A percentile compares a stretch with the other conserved stretches of the same genome.
Evolutionary conservation across 2,888 invertebrate genomes (phyloP).

Genomic region (Sphaeridia pumilis): DNA sequence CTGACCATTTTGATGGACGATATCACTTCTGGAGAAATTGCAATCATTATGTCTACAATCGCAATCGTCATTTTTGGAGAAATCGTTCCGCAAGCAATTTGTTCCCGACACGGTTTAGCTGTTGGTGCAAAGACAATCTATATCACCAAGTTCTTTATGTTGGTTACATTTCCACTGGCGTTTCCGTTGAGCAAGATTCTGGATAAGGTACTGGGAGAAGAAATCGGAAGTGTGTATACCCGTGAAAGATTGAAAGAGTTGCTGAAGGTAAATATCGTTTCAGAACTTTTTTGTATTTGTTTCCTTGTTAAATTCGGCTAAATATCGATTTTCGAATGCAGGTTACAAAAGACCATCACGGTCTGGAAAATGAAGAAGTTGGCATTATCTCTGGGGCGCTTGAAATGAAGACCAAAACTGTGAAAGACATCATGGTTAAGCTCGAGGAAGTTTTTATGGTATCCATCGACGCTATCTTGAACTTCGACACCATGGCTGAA

Average conservation of each 20-base stretch:
- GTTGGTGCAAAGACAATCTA: slow-evolving; percentile 90
- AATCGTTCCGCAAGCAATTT: slow-evolving; percentile 91
- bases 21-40: slow-evolving; percentile 78
- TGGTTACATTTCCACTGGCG: slow-evolving; percentile 79
- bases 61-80: slow-evolving; percentile 94
- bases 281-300: too few relatives aligned
- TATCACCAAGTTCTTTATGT: slow-evolving; percentile 88
- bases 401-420: slow-evolving; percentile 86
- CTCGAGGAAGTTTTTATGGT: slow-evolving; percentile 83
- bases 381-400: slow-evolving; percentile 96
- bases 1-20: slow-evolving; percentile 93
- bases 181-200: slow-evolving; percentile 82
- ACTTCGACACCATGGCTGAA: slow-evolving; percentile 93
- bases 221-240: slow-evolving; percentile 94
- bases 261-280: slow-evolving; percentile 63
- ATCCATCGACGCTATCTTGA: slow-evolving; percentile 71
- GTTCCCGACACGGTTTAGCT: slow-evolving; percentile 86
- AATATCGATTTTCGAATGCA: slow-evolving; percentile 39
- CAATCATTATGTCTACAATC: slow-evolving; percentile 79
- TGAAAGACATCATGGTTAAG: slow-evolving; percentile 91
- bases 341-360: slow-evolving; percentile 79
- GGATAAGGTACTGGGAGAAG: slow-evolving; percentile 83
- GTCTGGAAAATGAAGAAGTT: slow-evolving; percentile 83
- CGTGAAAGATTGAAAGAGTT: slow-evolving; percentile 90
- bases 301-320: too few relatives aligned